Percentiles rank a stretch among this genome's conserved stretches.
Conservation (phyloP, 2,888 invertebrate species). For the Elmis aenea region DNA sequence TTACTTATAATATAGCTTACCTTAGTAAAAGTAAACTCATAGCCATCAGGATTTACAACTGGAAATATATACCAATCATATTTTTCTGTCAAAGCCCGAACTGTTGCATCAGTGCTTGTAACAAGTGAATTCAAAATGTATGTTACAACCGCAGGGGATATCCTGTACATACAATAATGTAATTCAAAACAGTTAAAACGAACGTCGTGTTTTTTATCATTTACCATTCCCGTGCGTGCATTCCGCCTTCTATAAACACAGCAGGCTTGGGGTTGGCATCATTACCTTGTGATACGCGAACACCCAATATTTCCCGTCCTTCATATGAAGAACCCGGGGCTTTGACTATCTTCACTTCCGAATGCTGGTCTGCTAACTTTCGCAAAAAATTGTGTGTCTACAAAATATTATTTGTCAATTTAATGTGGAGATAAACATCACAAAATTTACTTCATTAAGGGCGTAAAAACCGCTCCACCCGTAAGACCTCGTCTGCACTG, state of each 20-base stretch:
- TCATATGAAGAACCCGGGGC: constrained; percentile 47
- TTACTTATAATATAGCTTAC: too few relatives aligned
- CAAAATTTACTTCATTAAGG: neutral
- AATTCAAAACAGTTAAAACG: too few relatives aligned
- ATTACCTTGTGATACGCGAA: constrained; percentile 43
- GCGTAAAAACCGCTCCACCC: neutral
- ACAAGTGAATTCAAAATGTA: constrained; percentile 63
- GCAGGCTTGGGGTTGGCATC: constrained; percentile 36
- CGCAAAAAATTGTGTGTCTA: neutral
- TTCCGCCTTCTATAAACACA: constrained; percentile 60
- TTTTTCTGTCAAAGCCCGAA: constrained; percentile 56
- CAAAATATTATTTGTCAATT: too few relatives aligned
- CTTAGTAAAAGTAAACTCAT: constrained; percentile 54
- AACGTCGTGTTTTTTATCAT: too few relatives aligned
- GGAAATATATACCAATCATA: constrained; percentile 75
- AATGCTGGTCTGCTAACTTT: neutral
- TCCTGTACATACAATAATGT: too few relatives aligned
- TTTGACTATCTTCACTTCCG: neutral
- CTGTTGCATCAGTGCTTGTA: constrained; percentile 53
- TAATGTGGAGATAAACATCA: neutral
- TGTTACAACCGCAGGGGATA: constrained; percentile 37
- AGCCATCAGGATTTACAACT: constrained; percentile 70
- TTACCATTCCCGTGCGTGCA: constrained; percentile 45
- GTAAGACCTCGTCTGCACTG: constrained; percentile 2
- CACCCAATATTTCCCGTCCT: constrained; percentile 56